Conservation (phyloP, 1,140 invertebrate species). For the Calycopis cecrops region DNA sequence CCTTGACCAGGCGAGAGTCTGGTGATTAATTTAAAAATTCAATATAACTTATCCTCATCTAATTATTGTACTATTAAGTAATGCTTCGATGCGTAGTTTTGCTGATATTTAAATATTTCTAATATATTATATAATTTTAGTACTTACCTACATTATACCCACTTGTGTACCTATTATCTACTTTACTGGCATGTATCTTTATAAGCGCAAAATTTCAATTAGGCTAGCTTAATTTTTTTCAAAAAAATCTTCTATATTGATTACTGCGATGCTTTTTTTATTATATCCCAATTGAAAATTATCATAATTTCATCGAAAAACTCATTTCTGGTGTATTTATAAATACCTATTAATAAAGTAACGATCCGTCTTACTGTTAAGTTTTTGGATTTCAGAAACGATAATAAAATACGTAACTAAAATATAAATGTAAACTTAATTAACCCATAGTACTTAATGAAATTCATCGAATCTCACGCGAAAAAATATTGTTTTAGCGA, state of each 20-base stretch:
- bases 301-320: background rate
- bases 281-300: slow-evolving; percentile 26
- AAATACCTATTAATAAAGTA: slow-evolving; percentile 38
- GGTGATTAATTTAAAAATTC: slow-evolving; percentile 56
- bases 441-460: slow-evolving; percentile 57
- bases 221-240: slow-evolving; percentile 58
- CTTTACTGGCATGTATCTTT: slow-evolving; percentile 65
- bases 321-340: slow-evolving; percentile 9
- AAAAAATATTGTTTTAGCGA: slow-evolving; percentile 65
- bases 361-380: slow-evolving; percentile 64
- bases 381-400: slow-evolving; percentile 57
- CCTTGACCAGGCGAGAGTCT: slow-evolving; percentile 37
- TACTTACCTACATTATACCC: slow-evolving; percentile 66
- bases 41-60: slow-evolving; percentile 54
- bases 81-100: slow-evolving; percentile 68
- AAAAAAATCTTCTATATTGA: slow-evolving; percentile 35
- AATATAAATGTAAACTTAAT: slow-evolving; percentile 59
- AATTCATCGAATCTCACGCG: slow-evolving; percentile 47
- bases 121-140: slow-evolving; percentile 72
- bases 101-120: slow-evolving; percentile 54
- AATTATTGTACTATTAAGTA: slow-evolving; percentile 64
- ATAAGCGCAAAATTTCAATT: slow-evolving; percentile 52
- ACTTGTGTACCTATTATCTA: slow-evolving; percentile 64
- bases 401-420: slow-evolving; percentile 68
- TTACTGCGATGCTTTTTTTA: slow-evolving; percentile 62